Conservation (phyloP, 2,888 invertebrate species). For the Hemistola chrysoprasaria region DNA sequence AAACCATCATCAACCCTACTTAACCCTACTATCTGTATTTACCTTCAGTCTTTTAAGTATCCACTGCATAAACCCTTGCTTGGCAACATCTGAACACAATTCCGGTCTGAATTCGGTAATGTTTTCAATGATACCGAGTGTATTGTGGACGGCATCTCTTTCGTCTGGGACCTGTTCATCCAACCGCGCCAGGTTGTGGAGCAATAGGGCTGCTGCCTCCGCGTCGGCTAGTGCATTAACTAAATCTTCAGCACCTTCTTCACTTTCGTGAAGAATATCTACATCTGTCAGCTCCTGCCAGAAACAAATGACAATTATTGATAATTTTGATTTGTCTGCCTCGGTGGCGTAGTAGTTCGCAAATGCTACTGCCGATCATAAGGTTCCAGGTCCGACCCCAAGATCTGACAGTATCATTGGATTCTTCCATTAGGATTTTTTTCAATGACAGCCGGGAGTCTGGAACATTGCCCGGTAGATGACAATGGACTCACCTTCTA, state of each 20-base stretch:
- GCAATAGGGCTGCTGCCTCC: conserved; percentile 93
- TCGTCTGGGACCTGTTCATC: conserved; percentile 97
- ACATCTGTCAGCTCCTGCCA: conserved; percentile 97
- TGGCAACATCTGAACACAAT: conserved; percentile 91
- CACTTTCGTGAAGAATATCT: conserved; percentile 96
- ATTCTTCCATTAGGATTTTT: no score
- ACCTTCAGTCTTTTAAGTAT: conserved; percentile 93
- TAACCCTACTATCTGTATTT: conserved; percentile 8
- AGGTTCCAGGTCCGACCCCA: no score
- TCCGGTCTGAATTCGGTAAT: conserved; percentile 95
- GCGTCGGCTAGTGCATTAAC: conserved; percentile 94
- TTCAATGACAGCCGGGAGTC: no score
- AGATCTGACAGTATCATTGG: no score
- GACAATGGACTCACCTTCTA: no score
- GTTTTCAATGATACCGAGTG: conserved; percentile 96
- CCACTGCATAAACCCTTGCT: conserved; percentile 96
- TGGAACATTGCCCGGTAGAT: no score
- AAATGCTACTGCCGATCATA: no score
- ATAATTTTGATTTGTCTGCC: no score
- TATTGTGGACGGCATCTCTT: conserved; percentile 97
- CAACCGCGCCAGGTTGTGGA: conserved; percentile 96
- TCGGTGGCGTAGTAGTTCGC: no score
- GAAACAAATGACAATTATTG: conserved; percentile 5
- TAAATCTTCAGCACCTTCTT: conserved; percentile 93
- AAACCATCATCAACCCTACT: no score